Base-by-base conservation (phyloP, 1,140 invertebrate species). In the Battus philenor region DNA sequence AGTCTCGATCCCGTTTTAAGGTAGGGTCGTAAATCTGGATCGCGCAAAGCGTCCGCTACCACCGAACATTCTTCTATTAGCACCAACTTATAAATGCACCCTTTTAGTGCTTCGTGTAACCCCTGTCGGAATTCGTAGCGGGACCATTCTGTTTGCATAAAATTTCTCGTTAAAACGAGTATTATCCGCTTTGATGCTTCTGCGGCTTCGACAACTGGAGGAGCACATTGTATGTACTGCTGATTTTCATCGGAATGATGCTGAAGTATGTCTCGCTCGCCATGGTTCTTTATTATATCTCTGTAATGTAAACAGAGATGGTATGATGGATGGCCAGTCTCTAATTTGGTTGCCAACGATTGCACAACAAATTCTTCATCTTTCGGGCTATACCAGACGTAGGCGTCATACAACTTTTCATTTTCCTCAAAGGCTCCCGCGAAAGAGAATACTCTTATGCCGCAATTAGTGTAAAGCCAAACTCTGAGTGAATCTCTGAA, bases 341-440 rank as follows among this genome's bases (percentile, higher is more conserved):
- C 96, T 34, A 98, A 77, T 61, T 96, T 94, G 1, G 91, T 91
- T 1, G 93, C 93, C 26, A 98, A 88, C 4, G 93, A 93, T 55
- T 95, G 92, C 15, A 94, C 87, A 0, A 97, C 93, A 68, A 96
- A 95, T 67, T 95, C 92, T 64, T 97, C 94, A 81, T 98, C 96
- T 79, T 96, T 95, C 10, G 94, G 93, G 50, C 94, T 96, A 85
- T 98, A 97, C 49, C 95, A 93, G 2, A 98, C 92, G 77, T 97
- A 97, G 22, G 94, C 95, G 71, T 98, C 97, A 80, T 96, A 98
- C 6, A 95, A 85, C 60, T 96, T 96, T 65, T 95, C 93, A 33
- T 91, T 90, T 53, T 95, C 93, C 68, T 93, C 92, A 63, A 89
- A 90, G 44, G 86, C 48, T 50, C 85, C 64, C 59, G 85, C 66